Base-by-base conservation (phyloP, 2,888 invertebrate genomes). In the Dicyrtomina minuta region DNA sequence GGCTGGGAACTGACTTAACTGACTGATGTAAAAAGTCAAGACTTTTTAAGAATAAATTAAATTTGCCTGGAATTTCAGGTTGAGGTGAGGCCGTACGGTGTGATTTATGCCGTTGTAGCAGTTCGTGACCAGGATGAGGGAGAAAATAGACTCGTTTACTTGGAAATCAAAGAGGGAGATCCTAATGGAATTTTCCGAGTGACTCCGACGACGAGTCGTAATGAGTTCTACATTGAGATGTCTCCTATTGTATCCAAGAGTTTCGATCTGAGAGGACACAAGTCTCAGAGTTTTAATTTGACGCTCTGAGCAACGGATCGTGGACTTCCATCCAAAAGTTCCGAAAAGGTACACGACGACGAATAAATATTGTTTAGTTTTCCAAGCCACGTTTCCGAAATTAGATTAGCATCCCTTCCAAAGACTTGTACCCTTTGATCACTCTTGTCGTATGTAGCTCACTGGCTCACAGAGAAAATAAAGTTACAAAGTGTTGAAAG, bases 101-200 rank as follows among this genome's bases (percentile, higher is more conserved):
- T 91, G 80, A 88, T 96, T 70, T 95, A 93, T 82, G 96, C 96
- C 3, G 92, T 96, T 66, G 88, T 96, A 0, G 88, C 88, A 71
- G 92, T 93, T 1, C 86, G 86, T 8, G 96, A 96, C 81, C 86
- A 87, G 66, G 97, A 97, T 82, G 84, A 84, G 51, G 96, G 94
- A 0, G 85, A 88, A 24, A 92, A 93, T 82, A 96, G 96, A 0
- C 86, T 91, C 80, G 90, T 96, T 56, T 88, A 88, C 64, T 83
- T 95, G 56, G 92, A 92, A 78, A 93, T 96, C 69, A 89, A 92
- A 4, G 91, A 91, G 74, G 95, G 96, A 0, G 94, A 95, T 82
- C 90, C 93, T 0, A 91, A 93, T 78, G 92, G 93, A 0, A 90
- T 92, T 82, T 95, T 96, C 82, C 86, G 90, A 64, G 88, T 96